Conservation (phyloP, 2,888 invertebrate species). For the Polyommatus iphigenia region DNA sequence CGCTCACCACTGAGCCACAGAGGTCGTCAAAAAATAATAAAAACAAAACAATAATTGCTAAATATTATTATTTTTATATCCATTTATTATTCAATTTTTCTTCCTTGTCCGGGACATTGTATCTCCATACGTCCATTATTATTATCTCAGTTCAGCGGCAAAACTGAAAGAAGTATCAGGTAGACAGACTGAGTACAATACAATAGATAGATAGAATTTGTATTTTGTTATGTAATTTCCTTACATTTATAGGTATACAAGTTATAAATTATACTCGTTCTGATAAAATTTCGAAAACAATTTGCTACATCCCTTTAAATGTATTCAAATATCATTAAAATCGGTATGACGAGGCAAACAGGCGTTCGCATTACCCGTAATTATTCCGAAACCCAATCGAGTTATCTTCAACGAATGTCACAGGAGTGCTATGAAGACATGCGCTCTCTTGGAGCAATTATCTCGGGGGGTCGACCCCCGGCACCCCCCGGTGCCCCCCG, state of each 20-base stretch:
- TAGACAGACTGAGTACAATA: no score
- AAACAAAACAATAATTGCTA: no score
- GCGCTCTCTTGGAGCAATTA: slow-evolving; percentile 67
- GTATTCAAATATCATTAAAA: slow-evolving; percentile 31
- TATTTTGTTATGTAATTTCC: background rate
- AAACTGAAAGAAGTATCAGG: no score
- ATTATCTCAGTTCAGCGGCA: no score
- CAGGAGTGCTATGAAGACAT: slow-evolving; percentile 64
- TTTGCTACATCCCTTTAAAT: slow-evolving; percentile 25
- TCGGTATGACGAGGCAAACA: slow-evolving; percentile 30
- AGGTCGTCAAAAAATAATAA: no score
- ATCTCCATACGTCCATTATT: no score
- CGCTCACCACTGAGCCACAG: no score
- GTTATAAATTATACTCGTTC: background rate
- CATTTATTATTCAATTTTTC: no score
- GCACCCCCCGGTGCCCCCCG: slow-evolving; percentile 34
- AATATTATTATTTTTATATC: no score
- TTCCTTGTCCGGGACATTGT: no score
- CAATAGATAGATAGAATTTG: no score
- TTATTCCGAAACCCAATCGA: slow-evolving; percentile 68
- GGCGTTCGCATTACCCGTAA: slow-evolving; percentile 46
- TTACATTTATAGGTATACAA: background rate
- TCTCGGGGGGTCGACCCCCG: slow-evolving; percentile 45
- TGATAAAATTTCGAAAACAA: background rate
- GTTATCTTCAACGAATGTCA: slow-evolving; percentile 66